A percentile compares a stretch with the other conserved stretches of the same genome.
These are phyloP conservation scores for Eudasyphora cyanicolor DNA, from an alignment of 2,888 invertebrate species.

Conservation along the genomic window DNA sequence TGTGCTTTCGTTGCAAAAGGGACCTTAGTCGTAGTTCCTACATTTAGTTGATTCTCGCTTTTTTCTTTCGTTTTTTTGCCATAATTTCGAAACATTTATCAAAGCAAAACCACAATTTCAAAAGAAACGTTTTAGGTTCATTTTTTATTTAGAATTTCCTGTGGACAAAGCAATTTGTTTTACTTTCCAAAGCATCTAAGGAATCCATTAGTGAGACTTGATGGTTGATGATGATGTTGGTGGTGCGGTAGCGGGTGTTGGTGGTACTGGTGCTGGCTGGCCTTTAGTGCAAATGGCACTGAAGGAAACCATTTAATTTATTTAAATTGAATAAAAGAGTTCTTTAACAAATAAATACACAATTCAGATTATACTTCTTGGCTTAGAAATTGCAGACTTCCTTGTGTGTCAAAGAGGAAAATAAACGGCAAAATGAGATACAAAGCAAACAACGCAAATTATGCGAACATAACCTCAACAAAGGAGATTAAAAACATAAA, in stretches of 20 bases:
- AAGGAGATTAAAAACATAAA: no score
- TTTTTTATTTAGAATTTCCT: constrained; percentile 55
- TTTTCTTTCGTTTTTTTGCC: constrained; percentile 25
- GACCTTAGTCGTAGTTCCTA: constrained; percentile 12
- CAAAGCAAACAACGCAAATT: no score
- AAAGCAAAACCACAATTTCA: constrained; percentile 61
- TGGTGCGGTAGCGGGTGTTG: background rate
- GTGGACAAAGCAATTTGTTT: constrained; percentile 65
- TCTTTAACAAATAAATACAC: background rate
- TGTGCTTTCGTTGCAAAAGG: constrained; percentile 25
- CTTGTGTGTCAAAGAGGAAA: no score
- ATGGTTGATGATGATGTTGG: background rate
- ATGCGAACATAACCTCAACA: no score
- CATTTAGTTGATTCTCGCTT: background rate
- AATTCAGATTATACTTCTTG: background rate
- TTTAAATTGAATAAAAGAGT: background rate
- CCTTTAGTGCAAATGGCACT: background rate
- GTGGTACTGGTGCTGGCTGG: background rate
- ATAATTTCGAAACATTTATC: constrained; percentile 58
- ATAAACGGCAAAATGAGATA: no score
- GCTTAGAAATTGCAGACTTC: no score
- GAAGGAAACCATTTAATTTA: constrained; percentile 3
- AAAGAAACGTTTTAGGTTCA: constrained; percentile 58
- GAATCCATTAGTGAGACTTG: constrained; percentile 50
- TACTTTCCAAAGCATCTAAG: constrained; percentile 50